phyloP scores from a whole-genome alignment of 37 sponge, comb jelly and placozoan genomes.

The Theonella swinhoei region DNA sequence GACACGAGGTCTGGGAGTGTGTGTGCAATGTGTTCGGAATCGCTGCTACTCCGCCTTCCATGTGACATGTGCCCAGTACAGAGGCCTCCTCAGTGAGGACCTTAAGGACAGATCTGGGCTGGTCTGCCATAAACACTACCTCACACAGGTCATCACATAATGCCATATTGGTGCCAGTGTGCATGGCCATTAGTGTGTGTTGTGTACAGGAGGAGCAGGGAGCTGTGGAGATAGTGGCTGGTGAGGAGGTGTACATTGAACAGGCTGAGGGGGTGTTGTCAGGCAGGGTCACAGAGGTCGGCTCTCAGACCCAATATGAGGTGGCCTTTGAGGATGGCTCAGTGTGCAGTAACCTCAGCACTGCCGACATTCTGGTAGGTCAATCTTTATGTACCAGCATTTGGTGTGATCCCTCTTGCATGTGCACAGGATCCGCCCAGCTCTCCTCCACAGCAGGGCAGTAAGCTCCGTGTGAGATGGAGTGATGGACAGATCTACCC shows the following conservation, averaged over 20 bases:
- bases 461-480: conserved; percentile 73
- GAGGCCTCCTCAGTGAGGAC: conserved; percentile 31
- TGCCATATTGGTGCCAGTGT: conserved; percentile 7
- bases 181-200: background rate
- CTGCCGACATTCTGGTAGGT: conserved; percentile 60
- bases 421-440: background rate
- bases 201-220: conserved; percentile 13
- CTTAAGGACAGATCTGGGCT: conserved; percentile 18
- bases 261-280: background rate
- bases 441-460: conserved; percentile 28
- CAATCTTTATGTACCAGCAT: background rate
- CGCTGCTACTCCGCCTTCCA: conserved; percentile 81
- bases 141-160: conserved; percentile 9
- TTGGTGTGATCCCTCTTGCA: background rate
- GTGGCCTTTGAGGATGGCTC: conserved; percentile 91
- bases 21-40: conserved; percentile 68
- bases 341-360: conserved; percentile 67
- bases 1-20: conserved; percentile 46
- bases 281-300: conserved; percentile 15
- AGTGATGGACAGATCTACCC: conserved; percentile 70
- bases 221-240: background rate
- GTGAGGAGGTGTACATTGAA: conserved; percentile 40
- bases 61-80: conserved; percentile 84
- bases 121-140: conserved; percentile 44
- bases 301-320: conserved; percentile 46